Evolutionary conservation across 2,888 invertebrate species (phyloP).

Genomic region (Podotricha telesiphe): DNA sequence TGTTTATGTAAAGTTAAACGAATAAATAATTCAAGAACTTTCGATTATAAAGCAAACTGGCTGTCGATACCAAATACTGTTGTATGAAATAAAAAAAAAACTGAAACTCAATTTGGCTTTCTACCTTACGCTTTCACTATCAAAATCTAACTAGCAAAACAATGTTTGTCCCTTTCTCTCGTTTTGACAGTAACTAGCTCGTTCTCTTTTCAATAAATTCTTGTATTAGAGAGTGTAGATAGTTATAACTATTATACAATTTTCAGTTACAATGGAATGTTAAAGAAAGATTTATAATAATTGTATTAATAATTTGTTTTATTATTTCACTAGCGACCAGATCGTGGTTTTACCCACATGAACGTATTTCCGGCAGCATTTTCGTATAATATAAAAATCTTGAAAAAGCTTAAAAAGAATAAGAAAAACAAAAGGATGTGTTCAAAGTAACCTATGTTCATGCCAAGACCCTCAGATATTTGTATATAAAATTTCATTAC

Average conservation of each 20-base stretch:
- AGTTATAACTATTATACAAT: constrained; percentile 34
- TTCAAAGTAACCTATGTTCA: too few relatives aligned
- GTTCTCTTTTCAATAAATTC: constrained; percentile 16
- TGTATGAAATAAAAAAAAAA: constrained; percentile 50
- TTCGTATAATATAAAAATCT: too few relatives aligned
- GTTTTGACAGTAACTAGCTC: constrained; percentile 33
- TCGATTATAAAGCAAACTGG: constrained; percentile 58
- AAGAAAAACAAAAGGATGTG: too few relatives aligned
- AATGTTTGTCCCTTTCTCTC: constrained; percentile 38
- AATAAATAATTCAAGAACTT: constrained; percentile 52
- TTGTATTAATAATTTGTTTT: neutral
- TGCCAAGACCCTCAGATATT: too few relatives aligned
- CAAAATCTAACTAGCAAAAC: constrained; percentile 26
- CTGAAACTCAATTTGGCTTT: constrained; percentile 46
- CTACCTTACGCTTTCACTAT: constrained; percentile 50
- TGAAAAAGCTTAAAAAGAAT: too few relatives aligned
- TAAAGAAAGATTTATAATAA: neutral
- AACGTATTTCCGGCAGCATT: too few relatives aligned
- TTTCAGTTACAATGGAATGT: constrained; percentile 11
- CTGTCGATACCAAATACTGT: constrained; percentile 51
- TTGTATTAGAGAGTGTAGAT: constrained; percentile 6
- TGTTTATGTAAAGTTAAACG: neutral
- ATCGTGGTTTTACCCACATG: too few relatives aligned
- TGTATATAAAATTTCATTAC: too few relatives aligned
- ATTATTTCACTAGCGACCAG: too few relatives aligned